Evolutionary conservation across 2,888 invertebrate genomes (phyloP).

Genomic region (Ormyrus nitidulus): DNA sequence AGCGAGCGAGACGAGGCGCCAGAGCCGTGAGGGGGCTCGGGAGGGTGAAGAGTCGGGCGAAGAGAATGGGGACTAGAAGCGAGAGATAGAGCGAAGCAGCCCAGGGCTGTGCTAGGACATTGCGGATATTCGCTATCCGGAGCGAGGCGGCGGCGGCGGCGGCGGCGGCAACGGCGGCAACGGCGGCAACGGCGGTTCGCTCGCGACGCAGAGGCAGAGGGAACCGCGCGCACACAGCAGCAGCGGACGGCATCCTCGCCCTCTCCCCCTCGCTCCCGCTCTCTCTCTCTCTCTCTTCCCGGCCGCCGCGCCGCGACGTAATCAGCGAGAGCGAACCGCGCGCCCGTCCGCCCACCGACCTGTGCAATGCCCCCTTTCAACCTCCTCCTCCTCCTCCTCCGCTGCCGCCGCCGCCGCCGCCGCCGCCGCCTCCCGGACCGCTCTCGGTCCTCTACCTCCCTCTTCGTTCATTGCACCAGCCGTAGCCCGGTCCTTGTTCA

Average conservation of each 20-base stretch:
- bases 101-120: constrained; percentile 68
- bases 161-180: constrained; percentile 25
- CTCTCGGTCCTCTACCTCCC: constrained; percentile 51
- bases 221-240: background rate
- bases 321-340: constrained; percentile 73
- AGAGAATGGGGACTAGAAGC: constrained; percentile 31
- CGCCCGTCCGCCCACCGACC: constrained; percentile 63
- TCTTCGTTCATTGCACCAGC: background rate
- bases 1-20: constrained; percentile 37
- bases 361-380: constrained; percentile 45
- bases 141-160: constrained; percentile 64
- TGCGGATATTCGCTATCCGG: constrained; percentile 73
- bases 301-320: constrained; percentile 72
- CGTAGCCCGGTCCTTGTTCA: background rate
- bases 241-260: constrained; percentile 24
- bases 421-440: constrained; percentile 1
- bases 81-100: constrained; percentile 45
- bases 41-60: background rate
- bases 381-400: constrained; percentile 44
- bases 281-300: constrained; percentile 75
- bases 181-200: constrained; percentile 54
- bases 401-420: constrained; percentile 6
- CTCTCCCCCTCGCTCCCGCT: constrained; percentile 69
- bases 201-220: constrained; percentile 20
- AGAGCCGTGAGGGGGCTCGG: constrained; percentile 6